These are phyloP conservation scores for Bradypus variegatus DNA, from an alignment of 2,797 vertebrate genomes.

Conservation along the genomic window DNA sequence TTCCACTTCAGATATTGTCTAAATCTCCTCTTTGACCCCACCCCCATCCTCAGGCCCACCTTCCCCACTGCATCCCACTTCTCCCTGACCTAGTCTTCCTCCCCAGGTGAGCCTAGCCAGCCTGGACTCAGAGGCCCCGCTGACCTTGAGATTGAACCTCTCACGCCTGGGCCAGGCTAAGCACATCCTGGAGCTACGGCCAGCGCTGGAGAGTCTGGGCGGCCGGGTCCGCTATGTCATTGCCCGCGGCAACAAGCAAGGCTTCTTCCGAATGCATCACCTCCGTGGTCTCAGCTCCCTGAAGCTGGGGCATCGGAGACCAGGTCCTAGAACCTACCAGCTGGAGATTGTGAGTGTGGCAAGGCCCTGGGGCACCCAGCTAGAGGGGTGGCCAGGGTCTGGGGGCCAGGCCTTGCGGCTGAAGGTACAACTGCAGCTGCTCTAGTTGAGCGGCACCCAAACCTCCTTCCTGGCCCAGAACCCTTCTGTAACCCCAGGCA, in stretches of 20 bases:
- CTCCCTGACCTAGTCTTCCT: neutral
- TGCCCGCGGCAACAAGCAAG: conserved; percentile 78
- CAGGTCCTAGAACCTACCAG: conserved; percentile 80
- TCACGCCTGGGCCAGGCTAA: conserved; percentile 79
- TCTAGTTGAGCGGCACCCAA: conserved; percentile 48
- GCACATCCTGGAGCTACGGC: conserved; percentile 87
- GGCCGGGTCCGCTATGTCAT: conserved; percentile 84
- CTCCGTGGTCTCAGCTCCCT: conserved; percentile 84
- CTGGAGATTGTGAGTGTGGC: conserved; percentile 87
- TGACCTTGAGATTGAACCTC: conserved; percentile 84
- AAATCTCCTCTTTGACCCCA: neutral
- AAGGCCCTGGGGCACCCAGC: conserved; percentile 77
- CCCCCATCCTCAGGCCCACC: too few relatives aligned
- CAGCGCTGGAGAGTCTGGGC: conserved; percentile 84
- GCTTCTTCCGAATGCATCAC: conserved; percentile 86
- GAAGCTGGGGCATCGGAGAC: conserved; percentile 78
- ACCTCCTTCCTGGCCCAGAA: neutral
- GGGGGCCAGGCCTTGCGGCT: conserved; percentile 85
- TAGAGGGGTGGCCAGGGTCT: conserved; percentile 81
- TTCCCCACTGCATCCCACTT: neutral
- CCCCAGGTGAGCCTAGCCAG: conserved; percentile 83
- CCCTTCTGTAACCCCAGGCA: too few relatives aligned
- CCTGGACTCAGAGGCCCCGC: conserved; percentile 80
- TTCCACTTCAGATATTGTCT: neutral
- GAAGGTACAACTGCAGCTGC: conserved; percentile 89